Percentiles rank a stretch among this genome's conserved stretches.
phyloP scores from a whole-genome alignment of 2,888 invertebrate species.

The Zeuzera pyrina region DNA sequence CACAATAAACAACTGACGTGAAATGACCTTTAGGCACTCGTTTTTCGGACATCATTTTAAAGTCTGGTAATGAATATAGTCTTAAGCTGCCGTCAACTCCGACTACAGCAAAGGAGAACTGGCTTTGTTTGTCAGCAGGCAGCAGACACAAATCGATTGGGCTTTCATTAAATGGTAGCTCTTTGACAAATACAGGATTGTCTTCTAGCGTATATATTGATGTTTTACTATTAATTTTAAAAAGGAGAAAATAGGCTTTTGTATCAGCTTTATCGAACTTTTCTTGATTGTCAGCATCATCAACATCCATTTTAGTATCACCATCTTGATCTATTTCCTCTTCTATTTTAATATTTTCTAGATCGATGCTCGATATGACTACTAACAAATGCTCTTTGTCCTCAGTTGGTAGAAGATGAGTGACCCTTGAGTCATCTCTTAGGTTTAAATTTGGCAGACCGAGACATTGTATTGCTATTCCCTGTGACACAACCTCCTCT shows the following conservation, averaged over 20 bases:
- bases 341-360: constrained; percentile 37
- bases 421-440: constrained; percentile 66
- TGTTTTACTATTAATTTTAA: constrained; percentile 49
- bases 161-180: constrained; percentile 76
- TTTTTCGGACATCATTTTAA: constrained; percentile 79
- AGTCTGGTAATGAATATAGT: constrained; percentile 79
- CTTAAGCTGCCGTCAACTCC: constrained; percentile 83
- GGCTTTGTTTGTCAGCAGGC: constrained; percentile 65
- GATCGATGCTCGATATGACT: constrained; percentile 59
- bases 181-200: constrained; percentile 74
- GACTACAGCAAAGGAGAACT: constrained; percentile 80
- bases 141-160: constrained; percentile 81
- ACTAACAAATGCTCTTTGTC: constrained; percentile 80
- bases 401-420: constrained; percentile 78
- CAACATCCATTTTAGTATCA: constrained; percentile 61
- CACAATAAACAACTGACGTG: constrained; percentile 88
- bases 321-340: constrained; percentile 46
- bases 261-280: constrained; percentile 34
- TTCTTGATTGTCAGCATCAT: constrained; percentile 39
- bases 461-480: constrained; percentile 73
- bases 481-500: constrained; percentile 54
- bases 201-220: constrained; percentile 63
- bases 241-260: constrained; percentile 52
- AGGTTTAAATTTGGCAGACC: constrained; percentile 59
- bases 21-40: constrained; percentile 80